Evolutionary conservation across 2,888 invertebrate genomes (phyloP), one percentile per base, ranked within the genome.

Genomic region (Apamea anceps): DNA sequence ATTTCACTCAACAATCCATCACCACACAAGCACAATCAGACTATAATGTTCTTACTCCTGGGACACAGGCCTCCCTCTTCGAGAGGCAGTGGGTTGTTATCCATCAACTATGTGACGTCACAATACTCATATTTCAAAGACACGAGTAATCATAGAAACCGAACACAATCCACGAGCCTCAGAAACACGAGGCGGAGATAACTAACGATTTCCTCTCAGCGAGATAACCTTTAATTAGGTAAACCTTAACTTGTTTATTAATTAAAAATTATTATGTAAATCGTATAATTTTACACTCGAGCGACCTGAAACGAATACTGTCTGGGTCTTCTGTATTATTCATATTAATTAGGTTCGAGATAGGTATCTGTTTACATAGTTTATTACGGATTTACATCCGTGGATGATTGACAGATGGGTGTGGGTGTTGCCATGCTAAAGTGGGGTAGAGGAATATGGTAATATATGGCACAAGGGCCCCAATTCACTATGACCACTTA

Each of bases 221-320:
- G 63, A 71, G 82, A 79, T 87, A 89, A 84, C 86, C 88, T 83
- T 80, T 92, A 92, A 93, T 93, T 93, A 92, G 88, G 83, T 84
- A 87, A 90, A 79, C 84, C 87, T 85, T 79, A 73, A 85, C 84
- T 90, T 87, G 89, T 91, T 91, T 90, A 90, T 90, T 90, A 91
- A 92, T 91, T 91, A 92, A 91, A 92, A 90, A 87, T 83, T 86
- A 90, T 90, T 91, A 91, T 90, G 90, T 90, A 89, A 92, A 92
- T 92, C 90, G 85, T 84, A 90, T 91, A 87, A 90, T 92, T 92
- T 91, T 88, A 91, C 88, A 90, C 77, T 82, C 87, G 89, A 90
- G 87, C 82, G 88, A 88, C 68, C 86, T 82, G 68, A 72, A 80
- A 84, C 80, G 81, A 74, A 80, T 77, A 73, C 77, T 51, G 66